Percentiles rank a stretch among this genome's conserved stretches.
These are phyloP conservation scores for Conus canariensis DNA, from an alignment of 2,888 invertebrate species.

Conservation along the genomic window DNA sequence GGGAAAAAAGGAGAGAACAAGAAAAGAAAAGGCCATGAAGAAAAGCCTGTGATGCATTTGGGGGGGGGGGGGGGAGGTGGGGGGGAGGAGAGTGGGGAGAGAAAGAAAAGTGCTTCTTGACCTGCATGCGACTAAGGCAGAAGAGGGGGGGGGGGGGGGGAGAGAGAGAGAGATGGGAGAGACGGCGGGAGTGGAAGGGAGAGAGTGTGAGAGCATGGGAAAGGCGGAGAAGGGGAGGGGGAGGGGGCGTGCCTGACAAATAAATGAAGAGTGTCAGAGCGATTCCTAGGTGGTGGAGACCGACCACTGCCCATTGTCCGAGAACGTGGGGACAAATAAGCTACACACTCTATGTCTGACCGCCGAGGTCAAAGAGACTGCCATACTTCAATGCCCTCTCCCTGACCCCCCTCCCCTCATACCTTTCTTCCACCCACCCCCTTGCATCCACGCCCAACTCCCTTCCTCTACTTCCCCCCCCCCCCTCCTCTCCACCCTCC, in stretches of 20 bases:
- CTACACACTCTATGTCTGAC: no score
- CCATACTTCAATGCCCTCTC: background rate
- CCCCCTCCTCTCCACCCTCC: background rate
- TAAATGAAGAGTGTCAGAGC: no score
- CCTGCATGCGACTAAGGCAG: no score
- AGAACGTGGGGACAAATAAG: background rate
- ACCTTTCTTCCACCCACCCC: background rate
- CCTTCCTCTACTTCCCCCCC: background rate
- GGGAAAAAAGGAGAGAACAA: no score
- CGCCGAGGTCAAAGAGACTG: no score
- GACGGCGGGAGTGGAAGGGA: background rate
- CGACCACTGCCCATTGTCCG: background rate
- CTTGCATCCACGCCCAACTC: background rate
- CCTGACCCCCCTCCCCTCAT: background rate
- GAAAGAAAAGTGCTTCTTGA: no score
- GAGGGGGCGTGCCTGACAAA: no score
- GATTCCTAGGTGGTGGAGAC: no score
- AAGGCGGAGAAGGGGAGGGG: background rate
- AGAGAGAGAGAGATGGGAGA: background rate
- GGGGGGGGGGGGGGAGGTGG: no score
- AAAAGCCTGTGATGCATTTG: no score
- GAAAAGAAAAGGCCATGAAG: no score
- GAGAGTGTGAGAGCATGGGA: background rate
- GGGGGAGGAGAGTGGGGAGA: no score
- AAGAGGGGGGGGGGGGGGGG: background rate